These are phyloP conservation scores for Murina feae DNA, from an alignment of 2,113 vertebrate species.

Conservation along the genomic window DNA sequence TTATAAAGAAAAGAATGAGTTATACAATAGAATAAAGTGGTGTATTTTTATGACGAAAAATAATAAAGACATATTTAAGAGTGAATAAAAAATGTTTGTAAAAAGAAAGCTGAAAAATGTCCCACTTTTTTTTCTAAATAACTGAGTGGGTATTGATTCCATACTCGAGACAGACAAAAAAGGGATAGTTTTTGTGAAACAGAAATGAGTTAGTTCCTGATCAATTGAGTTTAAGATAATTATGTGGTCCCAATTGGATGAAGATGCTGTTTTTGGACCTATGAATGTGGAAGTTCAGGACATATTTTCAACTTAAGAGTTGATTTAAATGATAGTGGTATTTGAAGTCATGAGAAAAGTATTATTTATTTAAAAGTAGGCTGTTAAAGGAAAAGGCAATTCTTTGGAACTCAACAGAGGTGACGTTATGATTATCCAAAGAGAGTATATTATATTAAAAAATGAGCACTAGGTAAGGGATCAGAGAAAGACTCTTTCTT, in stretches of 20 bases:
- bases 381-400: background rate
- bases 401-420: background rate
- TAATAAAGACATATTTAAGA: background rate
- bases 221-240: background rate
- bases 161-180: background rate
- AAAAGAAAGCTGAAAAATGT: background rate
- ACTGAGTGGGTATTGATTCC: background rate
- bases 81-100: background rate
- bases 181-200: background rate
- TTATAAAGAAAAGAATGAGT: background rate
- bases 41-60: background rate
- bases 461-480: background rate
- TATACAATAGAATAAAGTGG: background rate
- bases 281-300: background rate
- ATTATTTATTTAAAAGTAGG: background rate
- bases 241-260: background rate
- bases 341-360: background rate
- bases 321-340: background rate
- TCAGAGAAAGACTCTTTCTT: background rate
- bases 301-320: background rate
- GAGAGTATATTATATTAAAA: background rate
- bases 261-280: background rate
- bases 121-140: background rate
- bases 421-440: background rate
- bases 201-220: background rate